Evolutionary conservation across 2,888 invertebrate genomes (phyloP).

Genomic region (Drosophila putrida): DNA sequence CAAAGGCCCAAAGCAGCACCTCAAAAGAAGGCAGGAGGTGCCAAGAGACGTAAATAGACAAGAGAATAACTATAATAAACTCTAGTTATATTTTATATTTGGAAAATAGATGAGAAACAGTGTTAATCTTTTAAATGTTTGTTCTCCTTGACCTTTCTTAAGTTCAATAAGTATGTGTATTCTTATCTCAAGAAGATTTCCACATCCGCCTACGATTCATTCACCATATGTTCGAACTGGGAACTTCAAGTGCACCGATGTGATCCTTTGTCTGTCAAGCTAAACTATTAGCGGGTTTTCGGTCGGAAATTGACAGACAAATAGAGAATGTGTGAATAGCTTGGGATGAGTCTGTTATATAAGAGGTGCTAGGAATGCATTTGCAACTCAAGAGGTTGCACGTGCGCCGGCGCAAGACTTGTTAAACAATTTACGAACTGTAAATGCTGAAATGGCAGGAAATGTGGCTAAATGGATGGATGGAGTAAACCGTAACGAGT

Average conservation of each 20-base stretch:
- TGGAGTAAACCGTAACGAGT: conserved; percentile 4
- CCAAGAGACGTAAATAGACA: conserved; percentile 46
- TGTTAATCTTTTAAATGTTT: background rate
- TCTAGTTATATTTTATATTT: conserved; percentile 12
- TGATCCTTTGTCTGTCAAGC: conserved; percentile 62
- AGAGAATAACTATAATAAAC: background rate
- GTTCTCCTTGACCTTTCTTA: conserved; percentile 3
- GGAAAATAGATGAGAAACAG: background rate
- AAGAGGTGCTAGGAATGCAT: conserved; percentile 18
- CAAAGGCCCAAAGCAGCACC: conserved; percentile 61
- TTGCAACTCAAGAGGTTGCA: conserved; percentile 35
- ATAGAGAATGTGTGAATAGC: conserved; percentile 24
- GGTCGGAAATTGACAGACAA: conserved; percentile 30
- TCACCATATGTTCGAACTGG: background rate
- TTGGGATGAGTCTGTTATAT: conserved; percentile 9
- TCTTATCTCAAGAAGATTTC: conserved; percentile 3
- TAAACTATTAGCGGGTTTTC: conserved; percentile 42
- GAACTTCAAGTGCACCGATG: conserved; percentile 28
- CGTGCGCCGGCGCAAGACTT: conserved; percentile 42
- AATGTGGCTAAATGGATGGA: conserved; percentile 12
- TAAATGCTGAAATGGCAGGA: conserved; percentile 27
- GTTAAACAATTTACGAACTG: conserved; percentile 46
- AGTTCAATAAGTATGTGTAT: conserved; percentile 7
- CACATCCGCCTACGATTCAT: conserved; percentile 16
- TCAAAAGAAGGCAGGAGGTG: conserved; percentile 42